Base-by-base conservation (phyloP, 2,797 vertebrate species). In the Aphelocoma californica region DNA sequence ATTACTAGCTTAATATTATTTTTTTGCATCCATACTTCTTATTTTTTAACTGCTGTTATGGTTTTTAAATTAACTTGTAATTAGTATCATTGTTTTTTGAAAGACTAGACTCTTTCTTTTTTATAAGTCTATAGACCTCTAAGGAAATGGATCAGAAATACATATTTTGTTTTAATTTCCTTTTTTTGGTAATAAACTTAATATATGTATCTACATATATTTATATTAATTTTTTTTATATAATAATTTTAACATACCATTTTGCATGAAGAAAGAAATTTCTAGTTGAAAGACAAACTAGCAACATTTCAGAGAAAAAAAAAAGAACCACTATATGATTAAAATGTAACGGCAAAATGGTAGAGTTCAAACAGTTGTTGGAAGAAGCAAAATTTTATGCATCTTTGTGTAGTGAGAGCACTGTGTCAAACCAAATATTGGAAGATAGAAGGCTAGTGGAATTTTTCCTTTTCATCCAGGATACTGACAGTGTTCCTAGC, bases 401-500 rank as follows among this genome's bases (percentile, higher is more conserved):
- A 21, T 86, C 60, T 65, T 72, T 79, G 5, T 48, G 36, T 25
- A 81, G 70, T 1, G 1, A 51, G 67, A 79, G 44, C 28, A 45
- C 56, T 15, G 21, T 94, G 92, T 95, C 96, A 97, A 86, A 84
- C 60, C 58, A 92, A 75, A 91, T 95, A 66, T 9, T 86, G 70
- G 66, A 79, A 81, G 58, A 88, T 20, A 91, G 86, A 77, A 92
- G 58, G 21, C 53, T 81, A 66, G 66, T 61, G 56, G 77, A 86
- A 50, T 84, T 84, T 92, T 83, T 72, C 48, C 48, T 90, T 96
- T 94, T 96, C 70, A 93, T 96, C 73, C 64, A 84, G 44, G 13
- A 25, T 80, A 73, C 70, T 95, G 95, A 95, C 95, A 97, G 86
- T 88, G 62, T 90, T 96, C 31, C 73, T 86, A 72, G 66, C n/a